Evolutionary conservation across 2,888 invertebrate species (phyloP).

Genomic region (Melikaiella ostensackeni): DNA sequence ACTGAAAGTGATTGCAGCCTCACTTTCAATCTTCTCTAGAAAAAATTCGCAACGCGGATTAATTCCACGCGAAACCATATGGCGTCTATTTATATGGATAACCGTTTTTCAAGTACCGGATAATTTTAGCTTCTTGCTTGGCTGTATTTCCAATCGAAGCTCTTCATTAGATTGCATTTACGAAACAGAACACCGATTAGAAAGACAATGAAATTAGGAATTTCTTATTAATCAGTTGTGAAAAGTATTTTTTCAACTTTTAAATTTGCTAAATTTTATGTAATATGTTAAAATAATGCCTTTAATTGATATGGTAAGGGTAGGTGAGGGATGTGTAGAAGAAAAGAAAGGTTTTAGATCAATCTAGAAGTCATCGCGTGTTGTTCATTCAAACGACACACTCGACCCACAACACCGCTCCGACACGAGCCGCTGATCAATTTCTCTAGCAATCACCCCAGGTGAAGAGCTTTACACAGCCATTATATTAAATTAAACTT

Average conservation of each 20-base stretch:
- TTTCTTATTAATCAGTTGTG: background rate
- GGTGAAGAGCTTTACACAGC: too few species aligned
- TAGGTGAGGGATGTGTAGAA: too few species aligned
- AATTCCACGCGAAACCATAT: conserved; percentile 1
- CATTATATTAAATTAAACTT: too few species aligned
- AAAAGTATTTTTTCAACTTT: background rate
- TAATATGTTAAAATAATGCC: too few species aligned
- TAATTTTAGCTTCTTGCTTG: conserved; percentile 14
- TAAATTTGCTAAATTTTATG: too few species aligned
- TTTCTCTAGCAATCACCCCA: too few species aligned
- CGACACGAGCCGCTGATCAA: too few species aligned
- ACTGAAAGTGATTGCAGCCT: background rate
- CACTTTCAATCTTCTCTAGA: background rate
- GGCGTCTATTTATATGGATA: conserved; percentile 15
- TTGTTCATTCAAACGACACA: too few species aligned
- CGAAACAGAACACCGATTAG: background rate
- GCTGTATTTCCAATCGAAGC: background rate
- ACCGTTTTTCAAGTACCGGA: conserved; percentile 7
- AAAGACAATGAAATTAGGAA: background rate
- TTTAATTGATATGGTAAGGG: too few species aligned
- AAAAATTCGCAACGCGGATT: conserved; percentile 14
- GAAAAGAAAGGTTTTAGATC: too few species aligned
- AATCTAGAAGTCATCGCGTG: too few species aligned
- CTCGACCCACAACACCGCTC: too few species aligned
- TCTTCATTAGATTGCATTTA: conserved; percentile 15